Evolutionary conservation across 2,888 invertebrate genomes (phyloP).

Genomic region (Hyppa rectilinea): DNA sequence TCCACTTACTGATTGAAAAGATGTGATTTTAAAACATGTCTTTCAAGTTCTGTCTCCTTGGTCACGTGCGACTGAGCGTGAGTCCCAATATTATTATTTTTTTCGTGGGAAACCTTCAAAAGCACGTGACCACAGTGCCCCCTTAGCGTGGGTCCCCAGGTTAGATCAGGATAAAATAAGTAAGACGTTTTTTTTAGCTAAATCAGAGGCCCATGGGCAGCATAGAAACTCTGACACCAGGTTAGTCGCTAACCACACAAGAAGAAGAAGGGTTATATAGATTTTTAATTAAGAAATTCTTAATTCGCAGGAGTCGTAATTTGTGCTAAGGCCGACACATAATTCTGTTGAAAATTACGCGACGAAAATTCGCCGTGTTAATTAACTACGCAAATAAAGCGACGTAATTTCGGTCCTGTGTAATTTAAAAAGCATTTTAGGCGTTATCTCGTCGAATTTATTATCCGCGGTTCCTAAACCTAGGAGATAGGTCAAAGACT

Average conservation of each 20-base stretch:
- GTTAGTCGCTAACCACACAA: too few species aligned
- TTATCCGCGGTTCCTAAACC: not conserved
- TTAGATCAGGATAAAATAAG: not conserved
- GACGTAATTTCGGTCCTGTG: not conserved
- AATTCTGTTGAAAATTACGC: not conserved
- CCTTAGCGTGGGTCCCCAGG: not conserved
- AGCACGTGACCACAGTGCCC: too few species aligned
- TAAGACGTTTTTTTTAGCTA: too few species aligned
- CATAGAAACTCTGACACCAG: too few species aligned
- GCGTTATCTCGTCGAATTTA: not conserved
- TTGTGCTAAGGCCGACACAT: not conserved
- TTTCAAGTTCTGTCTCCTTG: not conserved
- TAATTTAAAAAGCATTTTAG: constrained; percentile 10
- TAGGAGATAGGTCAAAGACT: not conserved
- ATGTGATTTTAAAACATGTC: not conserved
- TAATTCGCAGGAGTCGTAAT: not conserved
- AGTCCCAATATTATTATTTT: too few species aligned
- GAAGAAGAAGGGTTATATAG: not conserved
- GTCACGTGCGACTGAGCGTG: too few species aligned
- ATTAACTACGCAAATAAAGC: not conserved
- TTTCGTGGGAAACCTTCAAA: too few species aligned
- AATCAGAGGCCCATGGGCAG: too few species aligned
- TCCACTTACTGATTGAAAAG: not conserved
- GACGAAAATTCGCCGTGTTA: not conserved
- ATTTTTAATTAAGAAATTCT: not conserved